A percentile compares a stretch with the other conserved stretches of the same genome.
phyloP scores from a whole-genome alignment of 2,797 vertebrate species.

The Epinephelus coioides region DNA sequence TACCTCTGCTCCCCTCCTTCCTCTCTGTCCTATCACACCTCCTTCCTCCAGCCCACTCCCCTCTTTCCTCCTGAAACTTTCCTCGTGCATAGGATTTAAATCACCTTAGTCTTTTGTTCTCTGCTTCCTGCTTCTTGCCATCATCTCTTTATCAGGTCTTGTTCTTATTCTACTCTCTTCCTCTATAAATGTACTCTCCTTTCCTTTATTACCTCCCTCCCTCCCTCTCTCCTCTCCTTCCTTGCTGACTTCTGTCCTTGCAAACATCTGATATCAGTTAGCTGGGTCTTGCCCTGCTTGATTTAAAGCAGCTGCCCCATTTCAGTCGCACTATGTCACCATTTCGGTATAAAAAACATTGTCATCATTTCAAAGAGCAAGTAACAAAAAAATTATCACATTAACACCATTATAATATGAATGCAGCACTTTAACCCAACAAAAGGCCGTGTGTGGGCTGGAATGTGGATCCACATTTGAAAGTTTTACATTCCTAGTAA shows the following conservation, averaged over 20 bases:
- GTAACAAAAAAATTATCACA: slow-evolving; percentile 24
- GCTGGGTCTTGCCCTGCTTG: slow-evolving; percentile 42
- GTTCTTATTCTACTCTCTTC: slow-evolving; percentile 16
- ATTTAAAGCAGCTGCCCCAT: slow-evolving; percentile 53
- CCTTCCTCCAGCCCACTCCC: slow-evolving; percentile 33
- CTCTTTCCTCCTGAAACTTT: slow-evolving; percentile 32
- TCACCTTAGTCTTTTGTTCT: slow-evolving; percentile 19
- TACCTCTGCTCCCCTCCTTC: slow-evolving; percentile 15
- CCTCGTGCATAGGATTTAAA: slow-evolving; percentile 23
- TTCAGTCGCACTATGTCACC: slow-evolving; percentile 22
- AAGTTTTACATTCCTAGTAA: slow-evolving; percentile 6
- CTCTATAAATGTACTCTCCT: slow-evolving; percentile 9
- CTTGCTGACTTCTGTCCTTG: slow-evolving; percentile 39
- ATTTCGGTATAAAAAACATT: slow-evolving; percentile 14
- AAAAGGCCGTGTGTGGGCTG: background rate
- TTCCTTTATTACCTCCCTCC: slow-evolving; percentile 5
- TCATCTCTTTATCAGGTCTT: slow-evolving; percentile 20
- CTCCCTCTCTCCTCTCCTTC: slow-evolving; percentile 15
- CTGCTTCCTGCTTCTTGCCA: slow-evolving; percentile 12
- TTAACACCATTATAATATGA: slow-evolving; percentile 7
- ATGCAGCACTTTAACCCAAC: background rate
- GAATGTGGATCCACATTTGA: slow-evolving; percentile 2
- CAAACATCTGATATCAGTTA: slow-evolving; percentile 77
- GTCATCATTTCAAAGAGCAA: slow-evolving; percentile 27
- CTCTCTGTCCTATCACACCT: slow-evolving; percentile 37